Conservation (phyloP, 2,797 vertebrate species). For the Adelosebastes latens region DNA sequence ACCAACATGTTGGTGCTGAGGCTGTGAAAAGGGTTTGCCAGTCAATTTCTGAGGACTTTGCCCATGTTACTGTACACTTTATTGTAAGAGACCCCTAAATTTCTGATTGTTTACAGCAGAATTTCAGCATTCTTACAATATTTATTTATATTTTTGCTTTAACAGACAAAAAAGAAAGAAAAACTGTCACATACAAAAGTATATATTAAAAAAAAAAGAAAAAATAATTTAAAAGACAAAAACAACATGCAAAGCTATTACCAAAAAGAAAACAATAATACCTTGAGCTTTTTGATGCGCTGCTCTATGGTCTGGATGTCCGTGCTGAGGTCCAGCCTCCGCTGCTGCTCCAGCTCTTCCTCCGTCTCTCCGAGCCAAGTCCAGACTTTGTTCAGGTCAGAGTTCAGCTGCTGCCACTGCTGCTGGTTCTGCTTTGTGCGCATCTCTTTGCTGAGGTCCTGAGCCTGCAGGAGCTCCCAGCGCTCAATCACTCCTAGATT, state of each 20-base stretch:
- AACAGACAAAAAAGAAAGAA: background rate
- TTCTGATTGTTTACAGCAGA: no score
- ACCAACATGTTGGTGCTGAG: no score
- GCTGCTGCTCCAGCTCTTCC: conserved; percentile 88
- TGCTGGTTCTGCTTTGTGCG: conserved; percentile 92
- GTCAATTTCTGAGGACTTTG: no score
- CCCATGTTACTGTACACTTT: no score
- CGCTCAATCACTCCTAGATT: conserved; percentile 92
- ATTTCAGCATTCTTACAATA: no score
- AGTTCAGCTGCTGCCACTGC: conserved; percentile 94
- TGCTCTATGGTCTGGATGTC: conserved; percentile 91
- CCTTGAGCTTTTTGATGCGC: conserved; percentile 95
- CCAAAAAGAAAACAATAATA: conserved; percentile 34
- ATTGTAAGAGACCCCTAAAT: fast-evolving
- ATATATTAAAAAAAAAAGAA: background rate
- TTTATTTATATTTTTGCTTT: background rate
- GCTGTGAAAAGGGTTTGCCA: no score
- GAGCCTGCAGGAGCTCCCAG: conserved; percentile 95
- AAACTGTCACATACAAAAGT: background rate
- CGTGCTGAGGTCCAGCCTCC: conserved; percentile 86
- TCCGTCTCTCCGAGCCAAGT: conserved; percentile 89
- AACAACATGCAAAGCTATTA: background rate
- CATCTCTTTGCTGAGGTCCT: conserved; percentile 94
- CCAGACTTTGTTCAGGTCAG: conserved; percentile 89
- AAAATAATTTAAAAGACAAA: background rate